Percentiles rank a stretch among this genome's conserved stretches.
Conservation (phyloP, 2,113 vertebrate species). For the Brachionichthys hirsutus region DNA sequence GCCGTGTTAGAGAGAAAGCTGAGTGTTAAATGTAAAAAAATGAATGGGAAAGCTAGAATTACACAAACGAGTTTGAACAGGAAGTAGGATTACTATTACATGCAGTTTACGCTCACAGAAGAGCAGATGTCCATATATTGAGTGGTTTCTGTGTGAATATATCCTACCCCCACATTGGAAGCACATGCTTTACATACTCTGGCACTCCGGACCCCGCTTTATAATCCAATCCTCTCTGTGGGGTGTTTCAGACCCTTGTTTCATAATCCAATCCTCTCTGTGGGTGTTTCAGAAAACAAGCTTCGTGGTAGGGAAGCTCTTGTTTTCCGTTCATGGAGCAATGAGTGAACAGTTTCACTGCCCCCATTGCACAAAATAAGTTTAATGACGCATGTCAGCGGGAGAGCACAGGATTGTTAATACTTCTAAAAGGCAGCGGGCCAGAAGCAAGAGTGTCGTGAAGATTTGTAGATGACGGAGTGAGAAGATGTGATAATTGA, state of each 20-base stretch:
- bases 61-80: neutral
- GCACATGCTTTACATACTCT: constrained; percentile 53
- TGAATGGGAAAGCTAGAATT: constrained; percentile 8
- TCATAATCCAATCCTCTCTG: constrained; percentile 45
- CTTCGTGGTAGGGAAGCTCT: neutral
- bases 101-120: neutral
- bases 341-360: neutral
- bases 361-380: neutral
- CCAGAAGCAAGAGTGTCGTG: too few relatives aligned
- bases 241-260: constrained; percentile 24
- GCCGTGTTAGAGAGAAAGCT: neutral
- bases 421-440: too few relatives aligned
- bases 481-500: too few relatives aligned
- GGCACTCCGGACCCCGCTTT: constrained; percentile 16
- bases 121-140: constrained; percentile 15
- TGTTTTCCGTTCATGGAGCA: neutral
- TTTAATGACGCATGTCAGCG: too few relatives aligned
- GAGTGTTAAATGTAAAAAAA: neutral
- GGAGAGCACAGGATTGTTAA: too few relatives aligned
- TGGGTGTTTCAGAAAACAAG: constrained; percentile 18
- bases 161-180: constrained; percentile 22
- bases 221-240: constrained; percentile 45
- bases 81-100: neutral
- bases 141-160: constrained; percentile 11
- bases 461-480: too few relatives aligned